Evolutionary conservation across 2,797 vertebrate genomes (phyloP).

Genomic region (Percopsis omiscomaycus): DNA sequence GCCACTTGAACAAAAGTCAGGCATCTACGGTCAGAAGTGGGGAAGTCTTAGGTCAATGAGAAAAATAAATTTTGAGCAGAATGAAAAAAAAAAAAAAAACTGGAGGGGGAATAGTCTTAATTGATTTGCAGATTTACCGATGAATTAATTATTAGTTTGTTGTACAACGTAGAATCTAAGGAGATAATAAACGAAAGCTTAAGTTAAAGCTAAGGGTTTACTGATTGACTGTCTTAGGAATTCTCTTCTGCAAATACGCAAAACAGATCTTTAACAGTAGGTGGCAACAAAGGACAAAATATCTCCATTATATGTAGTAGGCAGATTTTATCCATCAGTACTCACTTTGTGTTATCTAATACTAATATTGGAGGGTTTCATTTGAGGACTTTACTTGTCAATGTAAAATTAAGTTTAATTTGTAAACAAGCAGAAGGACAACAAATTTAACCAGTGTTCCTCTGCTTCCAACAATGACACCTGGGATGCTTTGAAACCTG

Average conservation of each 20-base stretch:
- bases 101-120: constrained; percentile 53
- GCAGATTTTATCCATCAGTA: not conserved
- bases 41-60: constrained; percentile 70
- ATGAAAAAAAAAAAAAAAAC: constrained; percentile 39
- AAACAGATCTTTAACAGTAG: not conserved
- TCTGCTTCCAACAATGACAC: constrained; percentile 16
- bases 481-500: constrained; percentile 28
- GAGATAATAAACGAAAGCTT: constrained; percentile 4
- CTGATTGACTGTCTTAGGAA: not conserved
- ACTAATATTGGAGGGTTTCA: too few relatives aligned
- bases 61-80: constrained; percentile 55
- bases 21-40: constrained; percentile 75
- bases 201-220: not conserved
- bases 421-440: not conserved
- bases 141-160: constrained; percentile 21
- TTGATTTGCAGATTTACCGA: constrained; percentile 47
- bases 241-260: not conserved
- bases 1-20: constrained; percentile 76
- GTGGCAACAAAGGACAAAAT: constrained; percentile 4
- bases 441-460: not conserved
- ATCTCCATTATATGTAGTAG: not conserved
- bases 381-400: too few relatives aligned
- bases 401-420: not conserved
- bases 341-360: not conserved
- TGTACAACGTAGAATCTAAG: constrained; percentile 7